Evolutionary conservation across 1,140 invertebrate genomes (phyloP).

Genomic region (Caerostris extrusa): DNA sequence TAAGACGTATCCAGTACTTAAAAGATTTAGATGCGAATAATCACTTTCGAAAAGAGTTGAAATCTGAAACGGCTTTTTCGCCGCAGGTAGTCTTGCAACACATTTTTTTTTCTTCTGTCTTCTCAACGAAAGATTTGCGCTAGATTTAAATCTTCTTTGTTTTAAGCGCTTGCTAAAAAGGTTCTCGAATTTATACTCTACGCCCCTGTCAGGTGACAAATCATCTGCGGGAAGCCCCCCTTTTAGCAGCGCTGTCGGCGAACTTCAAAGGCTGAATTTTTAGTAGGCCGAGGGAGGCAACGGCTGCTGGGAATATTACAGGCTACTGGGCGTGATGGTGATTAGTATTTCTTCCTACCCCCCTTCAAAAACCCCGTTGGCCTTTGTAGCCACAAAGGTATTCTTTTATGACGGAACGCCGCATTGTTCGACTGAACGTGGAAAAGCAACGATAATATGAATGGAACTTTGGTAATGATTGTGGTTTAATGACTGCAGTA

Average conservation of each 20-base stretch:
- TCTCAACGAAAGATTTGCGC: neutral
- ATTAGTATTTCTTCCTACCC: slow-evolving; percentile 47
- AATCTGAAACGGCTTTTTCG: neutral
- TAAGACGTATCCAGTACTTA: neutral
- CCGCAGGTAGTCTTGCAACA: neutral
- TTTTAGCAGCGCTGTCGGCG: slow-evolving; percentile 59
- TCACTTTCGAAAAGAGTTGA: neutral
- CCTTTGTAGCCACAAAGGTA: slow-evolving; percentile 7
- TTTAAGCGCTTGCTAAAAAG: slow-evolving; percentile 32
- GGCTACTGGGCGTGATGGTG: slow-evolving; percentile 63
- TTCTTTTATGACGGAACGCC: slow-evolving; percentile 5
- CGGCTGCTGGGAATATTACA: slow-evolving; percentile 41
- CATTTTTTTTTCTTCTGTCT: neutral
- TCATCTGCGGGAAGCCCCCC: slow-evolving; percentile 48
- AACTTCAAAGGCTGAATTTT: slow-evolving; percentile 64
- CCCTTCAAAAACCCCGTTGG: neutral
- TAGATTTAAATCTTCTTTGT: slow-evolving; percentile 50
- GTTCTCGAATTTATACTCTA: slow-evolving; percentile 4
- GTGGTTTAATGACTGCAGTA: slow-evolving; percentile 1
- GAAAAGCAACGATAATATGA: neutral
- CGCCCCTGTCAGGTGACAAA: slow-evolving; percentile 72
- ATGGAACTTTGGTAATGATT: neutral
- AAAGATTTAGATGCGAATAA: neutral
- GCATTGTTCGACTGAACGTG: neutral
- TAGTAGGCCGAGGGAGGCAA: slow-evolving; percentile 21